Percentiles rank a stretch among this genome's conserved stretches.
Conservation (phyloP, 2,113 vertebrate species). For the Podilymbus podiceps region DNA sequence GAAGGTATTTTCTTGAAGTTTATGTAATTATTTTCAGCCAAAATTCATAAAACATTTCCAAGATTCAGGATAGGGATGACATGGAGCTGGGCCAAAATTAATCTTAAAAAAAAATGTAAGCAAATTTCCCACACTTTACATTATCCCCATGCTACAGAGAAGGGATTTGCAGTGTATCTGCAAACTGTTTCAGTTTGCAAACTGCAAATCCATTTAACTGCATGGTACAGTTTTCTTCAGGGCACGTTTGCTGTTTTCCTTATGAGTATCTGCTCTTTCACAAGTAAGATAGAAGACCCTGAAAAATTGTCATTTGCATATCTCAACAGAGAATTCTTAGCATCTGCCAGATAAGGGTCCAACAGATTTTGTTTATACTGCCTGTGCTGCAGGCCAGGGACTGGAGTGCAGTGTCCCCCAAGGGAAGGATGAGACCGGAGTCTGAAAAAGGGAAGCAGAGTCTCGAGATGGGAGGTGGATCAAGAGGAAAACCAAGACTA, state of each 20-base stretch:
- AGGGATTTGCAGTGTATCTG: background rate
- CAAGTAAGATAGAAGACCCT: background rate
- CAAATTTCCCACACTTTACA: background rate
- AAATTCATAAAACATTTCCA: background rate
- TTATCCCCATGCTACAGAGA: background rate
- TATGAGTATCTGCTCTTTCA: background rate
- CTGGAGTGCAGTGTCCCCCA: background rate
- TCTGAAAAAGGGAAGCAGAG: background rate
- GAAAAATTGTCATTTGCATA: background rate
- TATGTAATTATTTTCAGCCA: background rate
- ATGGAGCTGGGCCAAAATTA: background rate
- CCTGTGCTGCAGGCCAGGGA: background rate
- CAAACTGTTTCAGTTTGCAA: background rate
- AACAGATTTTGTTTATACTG: background rate
- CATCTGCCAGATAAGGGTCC: background rate
- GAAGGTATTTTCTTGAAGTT: background rate
- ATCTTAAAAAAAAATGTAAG: background rate
- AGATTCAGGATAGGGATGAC: background rate
- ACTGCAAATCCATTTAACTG: too few species aligned
- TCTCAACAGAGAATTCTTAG: background rate
- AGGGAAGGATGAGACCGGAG: background rate
- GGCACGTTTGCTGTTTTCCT: background rate
- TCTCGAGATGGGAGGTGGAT: background rate
- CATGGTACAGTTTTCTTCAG: background rate
- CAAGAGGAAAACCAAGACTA: background rate